Conservation (phyloP, 2,888 invertebrate genomes). For the Lithophane socia region DNA sequence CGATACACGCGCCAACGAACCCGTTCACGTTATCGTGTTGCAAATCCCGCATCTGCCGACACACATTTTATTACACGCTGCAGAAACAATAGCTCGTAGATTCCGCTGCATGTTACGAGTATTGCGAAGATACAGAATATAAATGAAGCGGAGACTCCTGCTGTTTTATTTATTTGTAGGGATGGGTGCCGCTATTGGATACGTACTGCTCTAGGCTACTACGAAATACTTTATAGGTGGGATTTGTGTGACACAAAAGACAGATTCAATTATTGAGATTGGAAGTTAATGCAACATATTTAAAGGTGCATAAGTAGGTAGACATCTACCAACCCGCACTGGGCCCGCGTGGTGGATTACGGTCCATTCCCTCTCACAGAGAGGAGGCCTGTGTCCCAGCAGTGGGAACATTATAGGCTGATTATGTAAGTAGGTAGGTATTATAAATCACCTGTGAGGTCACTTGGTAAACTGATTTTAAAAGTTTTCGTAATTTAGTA, state of each 20-base stretch:
- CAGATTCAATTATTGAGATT: not conserved
- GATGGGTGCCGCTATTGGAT: conserved; percentile 6
- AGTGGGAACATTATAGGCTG: too few species aligned
- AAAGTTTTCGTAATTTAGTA: conserved; percentile 13
- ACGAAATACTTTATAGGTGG: conserved; percentile 3
- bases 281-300: not conserved
- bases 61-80: conserved; percentile 58
- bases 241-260: conserved; percentile 10
- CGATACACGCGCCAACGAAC: conserved; percentile 97
- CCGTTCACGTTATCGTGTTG: conserved; percentile 97
- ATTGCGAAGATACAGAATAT: conserved; percentile 41
- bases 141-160: conserved; percentile 39
- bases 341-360: too few species aligned
- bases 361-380: too few species aligned
- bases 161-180: conserved; percentile 61
- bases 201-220: not conserved
- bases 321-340: too few species aligned
- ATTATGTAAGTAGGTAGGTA: too few species aligned
- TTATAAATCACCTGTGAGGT: not conserved
- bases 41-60: conserved; percentile 95
- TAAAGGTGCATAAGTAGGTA: not conserved
- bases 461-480: not conserved
- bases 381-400: too few species aligned
- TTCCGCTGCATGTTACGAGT: conserved; percentile 34
- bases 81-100: conserved; percentile 39